These are phyloP conservation scores for Ashinkailepas kermadecensis DNA, from an alignment of 2,888 invertebrate species.

Conservation along the genomic window DNA sequence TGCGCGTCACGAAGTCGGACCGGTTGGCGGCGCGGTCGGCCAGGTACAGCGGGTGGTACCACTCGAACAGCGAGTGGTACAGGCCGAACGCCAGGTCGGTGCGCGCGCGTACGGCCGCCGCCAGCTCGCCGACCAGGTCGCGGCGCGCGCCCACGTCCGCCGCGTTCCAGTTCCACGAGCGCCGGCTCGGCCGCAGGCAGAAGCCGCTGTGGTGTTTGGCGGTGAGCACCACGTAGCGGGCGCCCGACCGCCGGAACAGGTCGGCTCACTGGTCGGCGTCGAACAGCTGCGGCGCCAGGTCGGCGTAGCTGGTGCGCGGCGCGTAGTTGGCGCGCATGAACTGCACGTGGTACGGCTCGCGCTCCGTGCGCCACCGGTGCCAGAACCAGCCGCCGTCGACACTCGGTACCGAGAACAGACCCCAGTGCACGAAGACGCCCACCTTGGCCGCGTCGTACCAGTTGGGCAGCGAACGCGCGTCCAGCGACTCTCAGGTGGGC, in stretches of 20 bases:
- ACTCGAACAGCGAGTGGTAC: too few relatives aligned
- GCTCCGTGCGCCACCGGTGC: conserved; percentile 65
- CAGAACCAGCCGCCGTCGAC: conserved; percentile 89
- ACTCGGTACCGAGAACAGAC: conserved; percentile 82
- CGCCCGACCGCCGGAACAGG: conserved; percentile 74
- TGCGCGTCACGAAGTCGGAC: too few relatives aligned
- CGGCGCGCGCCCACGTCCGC: conserved; percentile 52
- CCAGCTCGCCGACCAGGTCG: too few relatives aligned
- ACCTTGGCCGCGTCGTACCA: conserved; percentile 89
- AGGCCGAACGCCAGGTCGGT: too few relatives aligned
- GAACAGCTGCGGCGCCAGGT: conserved; percentile 74
- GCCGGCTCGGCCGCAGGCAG: conserved; percentile 69
- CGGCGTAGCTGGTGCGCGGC: conserved; percentile 79
- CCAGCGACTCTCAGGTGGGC: conserved; percentile 77
- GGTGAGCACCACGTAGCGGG: conserved; percentile 74
- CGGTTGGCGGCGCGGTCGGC: too few relatives aligned
- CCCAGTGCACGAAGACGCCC: conserved; percentile 92
- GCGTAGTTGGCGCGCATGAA: conserved; percentile 79
- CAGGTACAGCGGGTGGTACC: too few relatives aligned
- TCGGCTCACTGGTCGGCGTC: conserved; percentile 76
- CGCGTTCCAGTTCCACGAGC: conserved; percentile 77
- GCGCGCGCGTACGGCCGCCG: too few relatives aligned
- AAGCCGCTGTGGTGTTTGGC: conserved; percentile 85
- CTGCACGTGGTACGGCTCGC: conserved; percentile 37
- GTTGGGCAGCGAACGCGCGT: conserved; percentile 65